phyloP scores from a whole-genome alignment of 2,113 vertebrate species.

The Upupa epops region DNA sequence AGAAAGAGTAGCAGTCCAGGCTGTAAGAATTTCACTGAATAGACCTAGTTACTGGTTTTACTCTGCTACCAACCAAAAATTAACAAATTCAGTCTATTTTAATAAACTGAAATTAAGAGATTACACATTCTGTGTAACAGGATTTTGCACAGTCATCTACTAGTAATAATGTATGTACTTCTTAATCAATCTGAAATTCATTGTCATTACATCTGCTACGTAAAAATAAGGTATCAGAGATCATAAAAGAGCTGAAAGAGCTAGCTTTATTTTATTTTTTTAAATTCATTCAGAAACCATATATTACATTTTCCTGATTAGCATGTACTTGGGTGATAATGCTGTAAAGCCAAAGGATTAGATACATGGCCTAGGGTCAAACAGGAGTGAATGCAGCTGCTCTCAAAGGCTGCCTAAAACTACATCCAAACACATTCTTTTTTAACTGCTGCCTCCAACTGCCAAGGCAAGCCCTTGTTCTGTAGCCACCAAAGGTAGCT shows the following conservation, averaged over 20 bases:
- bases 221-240: not conserved
- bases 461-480: not conserved
- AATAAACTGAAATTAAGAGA: not conserved
- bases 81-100: not conserved
- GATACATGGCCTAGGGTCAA: not conserved
- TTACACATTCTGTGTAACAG: not conserved
- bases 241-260: not conserved
- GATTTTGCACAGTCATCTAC: not conserved
- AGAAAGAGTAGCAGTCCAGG: not conserved
- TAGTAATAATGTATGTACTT: not conserved
- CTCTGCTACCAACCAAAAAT: not conserved
- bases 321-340: not conserved
- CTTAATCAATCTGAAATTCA: not conserved
- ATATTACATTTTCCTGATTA: not conserved
- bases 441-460: not conserved
- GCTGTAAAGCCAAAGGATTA: constrained; percentile 27
- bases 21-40: not conserved
- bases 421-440: not conserved
- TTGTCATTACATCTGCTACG: not conserved
- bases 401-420: not conserved
- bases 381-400: constrained; percentile 6
- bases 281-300: not conserved
- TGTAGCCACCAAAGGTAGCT: not conserved
- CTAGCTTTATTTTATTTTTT: not conserved
- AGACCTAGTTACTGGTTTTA: not conserved